Base-by-base conservation (phyloP, 2,797 vertebrate genomes). In the Sebastes variabilis region DNA sequence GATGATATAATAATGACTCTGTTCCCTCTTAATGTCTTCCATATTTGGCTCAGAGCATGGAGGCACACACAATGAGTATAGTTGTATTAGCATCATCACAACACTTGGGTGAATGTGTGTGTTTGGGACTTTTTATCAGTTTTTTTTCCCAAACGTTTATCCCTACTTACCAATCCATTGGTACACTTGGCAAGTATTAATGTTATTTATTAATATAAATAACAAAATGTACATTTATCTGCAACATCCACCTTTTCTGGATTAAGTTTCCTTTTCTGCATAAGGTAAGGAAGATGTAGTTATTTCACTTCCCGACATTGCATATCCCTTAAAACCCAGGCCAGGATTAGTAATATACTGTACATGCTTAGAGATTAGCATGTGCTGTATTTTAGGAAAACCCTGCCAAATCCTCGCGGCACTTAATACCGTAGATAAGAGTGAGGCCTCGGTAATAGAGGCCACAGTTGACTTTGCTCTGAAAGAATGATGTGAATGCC, bases 401-500 rank as follows among this genome's bases (percentile, higher is more conserved):
- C 29, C 3, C 25, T 8, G 1, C 4, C 2, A 29, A 72, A 29
- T 58, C 11, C 5, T 77, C 16, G 6, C n/a, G 29, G 32, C 22
- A 30, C 11, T 11, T 24, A 34, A 52, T 55, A 42, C 56, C 25
- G 34, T 1, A 76, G 65, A 74, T 74, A 64, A 74, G 6, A 64
- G 20, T 29, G n/a, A 18, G 16, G 49, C 24, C 49, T 60, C 4
- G 0, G n/a, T 52, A 66, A 25, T 38, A 29, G 24, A 56, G 32
- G 65, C n/a, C 46, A 42, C 16, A 12, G 30, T 61, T 69, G 32
- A 83, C 36, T 80, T 38, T 61, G 16, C 38, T 52, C 64, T 75
- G 20, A 5, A 60, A 59, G 25, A 80, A 75, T 77, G 49, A 72
- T 75, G 55, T 49, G 38, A 81, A 79, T 74, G 74, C 16, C 27